phyloP scores from a whole-genome alignment of 2,797 vertebrate genomes.

The Alca torda region DNA sequence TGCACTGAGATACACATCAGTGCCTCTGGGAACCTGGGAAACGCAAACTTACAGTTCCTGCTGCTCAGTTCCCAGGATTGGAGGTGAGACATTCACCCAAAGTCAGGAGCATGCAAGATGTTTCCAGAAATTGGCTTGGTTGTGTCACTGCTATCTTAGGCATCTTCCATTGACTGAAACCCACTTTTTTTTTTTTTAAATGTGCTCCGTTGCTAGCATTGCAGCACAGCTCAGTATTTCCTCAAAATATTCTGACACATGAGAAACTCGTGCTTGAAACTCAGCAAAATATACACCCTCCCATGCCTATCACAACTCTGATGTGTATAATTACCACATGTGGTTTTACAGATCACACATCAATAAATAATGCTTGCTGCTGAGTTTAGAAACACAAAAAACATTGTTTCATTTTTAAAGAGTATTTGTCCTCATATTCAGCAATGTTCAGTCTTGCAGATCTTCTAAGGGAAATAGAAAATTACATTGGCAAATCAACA shows the following conservation, averaged over 20 bases:
- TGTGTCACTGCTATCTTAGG: background rate
- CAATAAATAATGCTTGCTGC: background rate
- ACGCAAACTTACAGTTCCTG: background rate
- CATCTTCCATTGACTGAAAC: background rate
- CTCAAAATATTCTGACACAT: background rate
- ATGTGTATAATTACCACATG: background rate
- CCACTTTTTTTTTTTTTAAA: background rate
- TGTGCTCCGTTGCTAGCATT: background rate
- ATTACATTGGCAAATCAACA: slow-evolving; percentile 1
- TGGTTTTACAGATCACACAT: background rate
- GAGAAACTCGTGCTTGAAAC: background rate
- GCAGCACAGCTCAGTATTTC: background rate
- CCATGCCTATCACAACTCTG: background rate
- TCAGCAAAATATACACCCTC: background rate
- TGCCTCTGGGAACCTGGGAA: background rate
- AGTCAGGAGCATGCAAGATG: background rate
- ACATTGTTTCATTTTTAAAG: background rate
- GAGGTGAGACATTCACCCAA: background rate
- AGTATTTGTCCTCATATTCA: background rate
- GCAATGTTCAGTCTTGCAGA: background rate
- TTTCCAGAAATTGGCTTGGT: background rate
- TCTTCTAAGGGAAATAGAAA: background rate
- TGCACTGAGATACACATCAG: background rate
- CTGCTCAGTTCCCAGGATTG: background rate
- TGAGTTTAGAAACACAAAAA: background rate